Conservation (phyloP, 1,140 invertebrate species). For the Papilio polyxenes region DNA sequence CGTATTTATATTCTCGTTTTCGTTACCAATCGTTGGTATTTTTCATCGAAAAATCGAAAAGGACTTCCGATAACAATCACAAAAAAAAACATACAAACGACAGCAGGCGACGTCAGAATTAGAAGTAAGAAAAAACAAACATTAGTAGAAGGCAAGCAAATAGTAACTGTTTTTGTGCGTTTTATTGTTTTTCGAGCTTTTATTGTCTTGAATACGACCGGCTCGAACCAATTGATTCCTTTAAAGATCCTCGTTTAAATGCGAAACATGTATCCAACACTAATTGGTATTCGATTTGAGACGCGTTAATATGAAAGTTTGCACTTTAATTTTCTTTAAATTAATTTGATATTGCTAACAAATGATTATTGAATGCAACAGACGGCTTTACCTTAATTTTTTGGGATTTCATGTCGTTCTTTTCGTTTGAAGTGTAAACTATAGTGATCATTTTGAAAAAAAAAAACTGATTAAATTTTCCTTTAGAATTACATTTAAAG, state of each 20-base stretch:
- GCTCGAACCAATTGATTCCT: slow-evolving; percentile 24
- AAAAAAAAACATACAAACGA: slow-evolving; percentile 23
- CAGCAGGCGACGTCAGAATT: slow-evolving; percentile 27
- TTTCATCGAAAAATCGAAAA: slow-evolving; percentile 15
- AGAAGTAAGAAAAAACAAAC: slow-evolving; percentile 29
- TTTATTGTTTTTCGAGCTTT: slow-evolving; percentile 33
- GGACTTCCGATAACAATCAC: slow-evolving; percentile 10
- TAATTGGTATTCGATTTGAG: slow-evolving; percentile 16
- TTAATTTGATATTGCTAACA: background rate
- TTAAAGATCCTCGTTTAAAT: slow-evolving; percentile 30
- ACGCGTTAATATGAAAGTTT: background rate
- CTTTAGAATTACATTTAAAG: background rate
- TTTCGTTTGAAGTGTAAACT: background rate
- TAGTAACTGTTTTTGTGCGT: slow-evolving; percentile 33
- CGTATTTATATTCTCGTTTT: background rate
- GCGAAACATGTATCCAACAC: slow-evolving; percentile 15
- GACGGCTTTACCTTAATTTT: background rate
- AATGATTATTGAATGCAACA: background rate
- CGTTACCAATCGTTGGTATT: background rate
- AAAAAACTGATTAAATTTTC: background rate
- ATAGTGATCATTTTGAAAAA: background rate
- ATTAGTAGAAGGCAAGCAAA: slow-evolving; percentile 30
- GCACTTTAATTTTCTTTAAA: slow-evolving; percentile 9
- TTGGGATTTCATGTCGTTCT: background rate
- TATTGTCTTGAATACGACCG: slow-evolving; percentile 27